phyloP scores from a whole-genome alignment of 2,797 vertebrate genomes.

The Alauda arvensis region DNA sequence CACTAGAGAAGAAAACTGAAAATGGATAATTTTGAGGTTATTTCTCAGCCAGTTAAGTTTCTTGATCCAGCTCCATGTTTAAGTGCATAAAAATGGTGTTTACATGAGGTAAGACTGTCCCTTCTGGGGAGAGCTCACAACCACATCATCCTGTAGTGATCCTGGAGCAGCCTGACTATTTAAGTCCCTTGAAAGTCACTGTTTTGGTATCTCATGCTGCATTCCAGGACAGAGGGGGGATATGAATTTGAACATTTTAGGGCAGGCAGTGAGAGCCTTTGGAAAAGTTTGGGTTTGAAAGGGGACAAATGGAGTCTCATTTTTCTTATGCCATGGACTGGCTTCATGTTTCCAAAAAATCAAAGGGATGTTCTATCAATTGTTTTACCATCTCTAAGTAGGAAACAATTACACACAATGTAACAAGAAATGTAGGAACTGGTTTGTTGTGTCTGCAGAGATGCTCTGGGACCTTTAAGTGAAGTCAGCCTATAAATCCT shows the following conservation, averaged over 20 bases:
- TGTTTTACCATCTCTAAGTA: neutral
- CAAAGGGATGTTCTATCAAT: neutral
- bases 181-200: neutral
- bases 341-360: neutral
- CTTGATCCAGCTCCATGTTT: neutral
- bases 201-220: neutral
- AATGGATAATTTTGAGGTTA: neutral
- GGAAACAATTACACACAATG: neutral
- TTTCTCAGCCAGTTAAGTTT: neutral
- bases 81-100: neutral
- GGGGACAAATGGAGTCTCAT: neutral
- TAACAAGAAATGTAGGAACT: neutral
- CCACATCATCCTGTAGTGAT: neutral
- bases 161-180: neutral
- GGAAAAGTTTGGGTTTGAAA: neutral
- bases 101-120: neutral
- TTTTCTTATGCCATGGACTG: neutral
- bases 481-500: neutral
- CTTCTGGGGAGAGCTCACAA: neutral
- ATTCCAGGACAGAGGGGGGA: fast-evolving
- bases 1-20: neutral
- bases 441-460: neutral
- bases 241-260: neutral
- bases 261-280: neutral
- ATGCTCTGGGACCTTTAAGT: neutral